Base-by-base conservation (phyloP, 2,113 vertebrate genomes). In the Smithornis capensis region DNA sequence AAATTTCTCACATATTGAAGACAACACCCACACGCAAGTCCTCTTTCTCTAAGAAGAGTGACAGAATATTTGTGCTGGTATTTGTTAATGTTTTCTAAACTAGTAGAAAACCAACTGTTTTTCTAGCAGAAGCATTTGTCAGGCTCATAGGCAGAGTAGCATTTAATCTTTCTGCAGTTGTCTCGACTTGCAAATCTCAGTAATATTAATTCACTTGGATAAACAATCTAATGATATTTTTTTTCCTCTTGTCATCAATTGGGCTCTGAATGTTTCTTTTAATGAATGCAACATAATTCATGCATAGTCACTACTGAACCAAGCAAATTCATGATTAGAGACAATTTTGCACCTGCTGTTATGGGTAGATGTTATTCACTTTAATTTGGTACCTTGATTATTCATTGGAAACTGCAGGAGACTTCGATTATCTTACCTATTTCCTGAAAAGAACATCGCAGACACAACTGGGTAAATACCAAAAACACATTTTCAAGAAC, bases 281-380 rank as follows among this genome's bases (percentile, higher is more conserved):
- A 97, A 97, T 95, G 89, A 97, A 96, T 45, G 67, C 65, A 15
- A 94, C 25, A 76, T 97, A 96, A 97, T 96, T 97, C 96, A 98
- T 94, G 87, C 94, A 90, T 45, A 97, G 97, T 97, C 97, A 97
- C 97, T 97, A 96, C 94, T 96, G 96, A 94, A 97, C 80, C 95
- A 95, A 96, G 93, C 78, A 93, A 97, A 97, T 95, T 94, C 95
- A 74, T 97, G 97, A 98, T 98, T 97, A 98, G 93, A 77, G 90
- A 96, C 96, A 98, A 97, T 97, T 97, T 96, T 96, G 96, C 97
- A 98, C 97, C 97, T 98, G 97, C 97, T 97, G 88, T 95, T 97
- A 93, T 1, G 42, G 87, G 91, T 94, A 90, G 96, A 97, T 93
- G 93, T 75, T 95, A 90, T 96, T 97, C 94, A 90, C 94, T 97